Percentiles rank a stretch among this genome's conserved stretches.
phyloP scores from a whole-genome alignment of 2,797 vertebrate genomes.

The Siniperca obscura region DNA sequence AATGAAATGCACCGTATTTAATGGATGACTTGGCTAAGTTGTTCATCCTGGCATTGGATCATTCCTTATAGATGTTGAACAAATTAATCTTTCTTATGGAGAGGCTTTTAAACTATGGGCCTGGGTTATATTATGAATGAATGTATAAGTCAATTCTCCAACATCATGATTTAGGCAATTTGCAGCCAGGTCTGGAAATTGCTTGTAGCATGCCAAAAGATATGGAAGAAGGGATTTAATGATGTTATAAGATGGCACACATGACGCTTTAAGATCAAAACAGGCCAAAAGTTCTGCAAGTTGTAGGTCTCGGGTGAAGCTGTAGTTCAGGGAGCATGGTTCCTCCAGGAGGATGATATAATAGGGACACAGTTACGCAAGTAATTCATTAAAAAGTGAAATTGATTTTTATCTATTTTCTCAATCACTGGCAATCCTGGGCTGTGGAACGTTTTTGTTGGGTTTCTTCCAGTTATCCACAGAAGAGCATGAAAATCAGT shows the following conservation, averaged over 20 bases:
- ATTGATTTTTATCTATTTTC: constrained; percentile 39
- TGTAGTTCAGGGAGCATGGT: neutral
- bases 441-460: constrained; percentile 44
- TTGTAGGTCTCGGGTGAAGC: neutral
- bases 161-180: constrained; percentile 56
- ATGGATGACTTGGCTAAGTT: constrained; percentile 44
- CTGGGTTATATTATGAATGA: constrained; percentile 40
- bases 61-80: constrained; percentile 34
- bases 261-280: neutral
- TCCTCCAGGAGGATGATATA: constrained; percentile 29
- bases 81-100: constrained; percentile 36
- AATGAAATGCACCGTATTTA: constrained; percentile 28
- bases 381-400: constrained; percentile 42
- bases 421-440: constrained; percentile 24
- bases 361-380: constrained; percentile 34
- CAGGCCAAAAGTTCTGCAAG: constrained; percentile 38
- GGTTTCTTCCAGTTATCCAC: constrained; percentile 23
- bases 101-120: constrained; percentile 42
- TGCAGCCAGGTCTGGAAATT: constrained; percentile 30
- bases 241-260: constrained; percentile 24
- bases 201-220: constrained; percentile 40
- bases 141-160: constrained; percentile 39
- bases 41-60: constrained; percentile 42
- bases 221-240: constrained; percentile 1
- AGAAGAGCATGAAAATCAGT: constrained; percentile 12